phyloP scores from a whole-genome alignment of 1,140 invertebrate genomes.

The Sesamia nonagrioides region DNA sequence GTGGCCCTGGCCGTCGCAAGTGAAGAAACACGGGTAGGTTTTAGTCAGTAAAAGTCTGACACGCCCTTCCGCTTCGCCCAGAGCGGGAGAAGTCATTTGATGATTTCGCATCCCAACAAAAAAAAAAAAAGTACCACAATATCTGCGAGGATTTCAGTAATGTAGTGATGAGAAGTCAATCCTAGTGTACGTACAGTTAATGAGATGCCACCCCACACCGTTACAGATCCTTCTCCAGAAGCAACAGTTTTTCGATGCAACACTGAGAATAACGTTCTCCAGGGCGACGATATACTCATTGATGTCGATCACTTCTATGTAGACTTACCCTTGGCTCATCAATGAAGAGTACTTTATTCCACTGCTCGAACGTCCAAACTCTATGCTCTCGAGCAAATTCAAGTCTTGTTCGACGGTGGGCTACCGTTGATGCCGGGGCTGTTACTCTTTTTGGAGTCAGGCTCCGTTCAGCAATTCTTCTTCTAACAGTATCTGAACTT shows the following conservation, averaged over 20 bases:
- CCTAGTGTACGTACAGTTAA: not conserved
- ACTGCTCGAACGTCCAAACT: constrained; percentile 1
- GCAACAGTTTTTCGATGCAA: constrained; percentile 2
- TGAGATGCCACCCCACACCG: constrained; percentile 13
- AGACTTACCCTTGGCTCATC: constrained; percentile 13
- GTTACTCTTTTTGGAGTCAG: too few species aligned
- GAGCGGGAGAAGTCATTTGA: too few species aligned
- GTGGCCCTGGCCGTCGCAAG: too few species aligned
- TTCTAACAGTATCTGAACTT: constrained; percentile 38
- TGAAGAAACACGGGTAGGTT: too few species aligned
- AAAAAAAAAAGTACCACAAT: too few species aligned
- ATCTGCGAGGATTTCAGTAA: too few species aligned
- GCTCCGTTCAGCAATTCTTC: too few species aligned
- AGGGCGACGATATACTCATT: not conserved
- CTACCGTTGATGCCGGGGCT: not conserved
- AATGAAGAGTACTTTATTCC: not conserved
- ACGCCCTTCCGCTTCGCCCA: too few species aligned
- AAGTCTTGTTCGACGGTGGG: not conserved
- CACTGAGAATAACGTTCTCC: not conserved
- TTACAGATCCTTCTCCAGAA: not conserved
- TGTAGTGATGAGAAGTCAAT: too few species aligned
- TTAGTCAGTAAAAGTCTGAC: too few species aligned
- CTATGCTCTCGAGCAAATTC: constrained; percentile 22
- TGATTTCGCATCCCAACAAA: too few species aligned
- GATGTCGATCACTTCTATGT: too few species aligned